A percentile compares a stretch with the other conserved stretches of the same genome.
phyloP scores from a whole-genome alignment of 2,797 vertebrate genomes.

The Arremon brunneinucha region DNA sequence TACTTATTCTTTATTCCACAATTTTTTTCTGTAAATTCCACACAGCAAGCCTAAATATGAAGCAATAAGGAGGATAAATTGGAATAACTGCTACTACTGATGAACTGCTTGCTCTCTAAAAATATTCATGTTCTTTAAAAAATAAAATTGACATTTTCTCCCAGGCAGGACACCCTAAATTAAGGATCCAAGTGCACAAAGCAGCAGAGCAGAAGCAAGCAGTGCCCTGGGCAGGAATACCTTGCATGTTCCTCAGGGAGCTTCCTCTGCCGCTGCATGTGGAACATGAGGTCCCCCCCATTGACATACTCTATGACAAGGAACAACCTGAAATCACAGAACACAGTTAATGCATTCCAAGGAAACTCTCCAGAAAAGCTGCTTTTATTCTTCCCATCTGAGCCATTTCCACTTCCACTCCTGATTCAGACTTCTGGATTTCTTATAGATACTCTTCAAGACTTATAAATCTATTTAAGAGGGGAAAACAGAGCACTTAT shows the following conservation, averaged over 20 bases:
- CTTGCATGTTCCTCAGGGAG: slow-evolving; percentile 96
- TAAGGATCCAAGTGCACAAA: background rate
- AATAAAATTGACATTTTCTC: background rate
- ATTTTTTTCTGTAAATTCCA: background rate
- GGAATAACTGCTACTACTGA: background rate
- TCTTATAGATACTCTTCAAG: background rate
- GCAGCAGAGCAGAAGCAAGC: background rate
- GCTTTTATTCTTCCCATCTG: background rate
- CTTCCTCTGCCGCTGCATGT: slow-evolving; percentile 97
- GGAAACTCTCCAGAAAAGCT: background rate
- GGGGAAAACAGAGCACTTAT: background rate
- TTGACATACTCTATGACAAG: slow-evolving; percentile 97
- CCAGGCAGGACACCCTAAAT: background rate
- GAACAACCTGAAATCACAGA: slow-evolving; percentile 83
- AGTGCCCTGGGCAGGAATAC: slow-evolving; percentile 59
- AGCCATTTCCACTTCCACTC: background rate
- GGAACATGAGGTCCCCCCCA: slow-evolving; percentile 97
- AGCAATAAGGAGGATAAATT: background rate
- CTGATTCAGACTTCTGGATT: background rate
- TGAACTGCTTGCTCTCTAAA: background rate
- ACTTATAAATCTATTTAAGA: background rate
- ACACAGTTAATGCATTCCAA: background rate
- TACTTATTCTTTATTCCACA: background rate
- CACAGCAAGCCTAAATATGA: background rate
- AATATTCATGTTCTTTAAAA: background rate